Evolutionary conservation across 2,113 vertebrate genomes (phyloP), one percentile per base, ranked within the genome.

Genomic region (Megalops atlanticus): DNA sequence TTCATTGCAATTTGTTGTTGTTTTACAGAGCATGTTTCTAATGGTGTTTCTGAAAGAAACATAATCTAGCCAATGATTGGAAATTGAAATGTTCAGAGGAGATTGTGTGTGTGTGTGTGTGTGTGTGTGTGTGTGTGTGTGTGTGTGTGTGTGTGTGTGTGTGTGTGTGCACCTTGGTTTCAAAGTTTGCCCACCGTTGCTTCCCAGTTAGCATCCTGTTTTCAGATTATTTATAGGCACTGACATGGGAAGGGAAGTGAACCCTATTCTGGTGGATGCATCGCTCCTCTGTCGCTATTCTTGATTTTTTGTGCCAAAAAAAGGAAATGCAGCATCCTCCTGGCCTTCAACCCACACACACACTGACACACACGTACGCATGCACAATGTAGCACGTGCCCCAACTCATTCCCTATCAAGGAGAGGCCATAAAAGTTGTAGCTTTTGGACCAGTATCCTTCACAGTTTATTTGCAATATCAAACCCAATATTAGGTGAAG

Each of bases 191-290:
- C 80, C 81, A 81, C 49, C 69, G 54, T 81, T 82, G 45, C 82
- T 73, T 78, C 82, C 78, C 72, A 64, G 75, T 41, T 78, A 43
- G 78, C 84, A 84, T 90, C 89, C 89, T 90, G 89, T 90, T 90
- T 86, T 86, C 52, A 10, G n/a, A 31, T 64, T 88, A 89, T 90
- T 86, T 89, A 83, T 87, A 88, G 87, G 58, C 78, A 58, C 72
- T 86, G 80, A 86, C 82, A 87, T 89, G 88, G 85, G 84, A 89
- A 88, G 84, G 89, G 89, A 90, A 88, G 84, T 85, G 76, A 79
- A 76, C 74, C 38, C 77, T 88, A 85, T 85, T 86, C 76, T 85
- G 84, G 75, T 80, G 78, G 78, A 81, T 80, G 64, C 81, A 85
- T 84, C 81, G 81, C 77, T 79, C 77, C 74, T 81, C 71, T 39